These are phyloP conservation scores for Pachypeltis micranthus DNA, from an alignment of 1,140 invertebrate species.

Conservation along the genomic window DNA sequence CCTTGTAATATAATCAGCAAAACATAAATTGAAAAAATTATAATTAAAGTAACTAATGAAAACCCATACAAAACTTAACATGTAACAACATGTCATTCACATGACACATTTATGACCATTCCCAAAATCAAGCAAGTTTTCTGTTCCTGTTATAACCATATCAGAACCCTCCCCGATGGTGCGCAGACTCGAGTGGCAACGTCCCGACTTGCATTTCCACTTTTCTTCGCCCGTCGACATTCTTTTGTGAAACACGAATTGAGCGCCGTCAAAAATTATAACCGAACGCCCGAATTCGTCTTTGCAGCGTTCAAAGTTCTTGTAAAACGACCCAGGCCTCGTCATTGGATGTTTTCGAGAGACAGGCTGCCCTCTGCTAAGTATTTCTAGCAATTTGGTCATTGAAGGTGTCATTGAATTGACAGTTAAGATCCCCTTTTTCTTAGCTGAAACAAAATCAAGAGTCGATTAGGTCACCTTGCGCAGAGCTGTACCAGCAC, in stretches of 20 bases:
- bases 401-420: not conserved
- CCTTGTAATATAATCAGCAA: no score
- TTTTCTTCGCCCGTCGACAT: conserved; percentile 2
- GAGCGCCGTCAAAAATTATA: not conserved
- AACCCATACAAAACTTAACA: no score
- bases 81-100: no score
- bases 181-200: not conserved
- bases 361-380: no score
- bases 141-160: not conserved
- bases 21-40: no score
- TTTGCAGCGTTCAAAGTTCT: not conserved
- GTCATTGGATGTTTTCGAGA: no score
- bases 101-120: no score
- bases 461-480: no score
- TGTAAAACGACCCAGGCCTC: not conserved
- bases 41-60: no score
- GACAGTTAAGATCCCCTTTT: not conserved
- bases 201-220: not conserved
- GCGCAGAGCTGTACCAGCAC: no score
- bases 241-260: not conserved
- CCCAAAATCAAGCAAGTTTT: not conserved
- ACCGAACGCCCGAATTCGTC: not conserved
- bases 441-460: no score
- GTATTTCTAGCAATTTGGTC: not conserved
- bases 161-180: not conserved